Percentiles rank a stretch among this genome's conserved stretches.
Evolutionary conservation across 2,888 invertebrate genomes (phyloP).

Genomic region (Lamellibrachia columna): DNA sequence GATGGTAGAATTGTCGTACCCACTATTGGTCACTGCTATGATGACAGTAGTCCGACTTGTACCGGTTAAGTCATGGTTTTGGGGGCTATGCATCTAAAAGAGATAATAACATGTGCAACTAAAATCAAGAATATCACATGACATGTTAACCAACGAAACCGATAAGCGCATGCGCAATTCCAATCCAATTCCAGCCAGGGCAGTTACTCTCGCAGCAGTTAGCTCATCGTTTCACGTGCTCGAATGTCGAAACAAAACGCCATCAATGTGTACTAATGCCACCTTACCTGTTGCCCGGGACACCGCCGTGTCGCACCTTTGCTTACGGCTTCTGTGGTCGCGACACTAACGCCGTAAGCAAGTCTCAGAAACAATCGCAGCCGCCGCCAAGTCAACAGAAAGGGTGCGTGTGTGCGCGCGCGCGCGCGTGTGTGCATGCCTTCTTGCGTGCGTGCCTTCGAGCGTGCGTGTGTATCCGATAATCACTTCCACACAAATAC

Average conservation of each 20-base stretch:
- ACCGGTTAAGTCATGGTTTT: too few relatives aligned
- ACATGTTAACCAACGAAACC: too few relatives aligned
- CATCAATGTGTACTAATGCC: background rate
- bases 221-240: background rate
- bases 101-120: too few relatives aligned
- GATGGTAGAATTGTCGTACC: background rate
- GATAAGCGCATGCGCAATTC: too few relatives aligned
- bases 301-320: background rate
- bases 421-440: background rate
- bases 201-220: background rate
- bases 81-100: too few relatives aligned
- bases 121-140: too few relatives aligned
- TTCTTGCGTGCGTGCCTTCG: background rate
- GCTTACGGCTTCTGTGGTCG: background rate
- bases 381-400: background rate
- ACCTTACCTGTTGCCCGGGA: background rate
- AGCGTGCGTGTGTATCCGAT: background rate
- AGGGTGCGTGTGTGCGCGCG: background rate
- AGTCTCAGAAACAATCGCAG: background rate
- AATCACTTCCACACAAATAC: too few relatives aligned
- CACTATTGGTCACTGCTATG: background rate
- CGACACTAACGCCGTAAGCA: background rate
- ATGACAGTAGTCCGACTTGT: background rate
- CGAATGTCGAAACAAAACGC: background rate
- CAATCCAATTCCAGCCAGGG: background rate